Base-by-base conservation (phyloP, 2,888 invertebrate genomes). In the Stomorhina lunata region DNA sequence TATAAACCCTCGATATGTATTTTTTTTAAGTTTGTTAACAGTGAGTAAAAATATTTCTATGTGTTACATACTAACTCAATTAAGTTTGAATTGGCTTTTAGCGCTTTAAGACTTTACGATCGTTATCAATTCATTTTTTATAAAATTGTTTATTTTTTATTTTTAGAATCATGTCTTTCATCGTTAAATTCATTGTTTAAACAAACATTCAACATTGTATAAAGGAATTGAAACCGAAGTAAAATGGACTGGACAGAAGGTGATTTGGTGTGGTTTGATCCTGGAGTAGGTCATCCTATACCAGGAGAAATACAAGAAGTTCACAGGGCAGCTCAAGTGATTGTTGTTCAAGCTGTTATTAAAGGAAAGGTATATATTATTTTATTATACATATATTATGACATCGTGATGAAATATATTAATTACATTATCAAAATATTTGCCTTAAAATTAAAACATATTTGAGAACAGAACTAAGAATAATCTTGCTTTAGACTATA, bases 231-330 rank as follows among this genome's bases (percentile, higher is more conserved):
- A 29, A 66, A 12, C 25, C 37, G n/a, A 37, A 50, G 48, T 20
- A 83, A 68, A 32, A 91, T 92, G 92, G 94, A 95, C 90, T 95
- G 95, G 95, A 91, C 92, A 87, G 93, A 94, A 93, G 97, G 97
- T 81, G 97, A 97, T 91, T 93, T 97, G 91, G 96, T 98, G 89
- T 98, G 98, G 98, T 98, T 98, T 92, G 97, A 97, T 92, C 95
- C 97, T 55, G 97, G 97, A 48, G 94, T 97, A 87, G 95, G 96
- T 85, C 96, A 97, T 91, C 96, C 96, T 87, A 93, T 98, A 87
- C 97, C 98, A 63, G 98, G 98, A 78, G 96, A 96, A 92, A 95
- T 98, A 84, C 93, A 96, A 87, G 98, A 98, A 92, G 96, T 95
- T 86, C 97, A 97, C 92, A 94, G 95, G 81, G 96, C 97, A 53